These are phyloP conservation scores for Fundulus diaphanus DNA, from an alignment of 2,797 vertebrate genomes.

Conservation along the genomic window DNA sequence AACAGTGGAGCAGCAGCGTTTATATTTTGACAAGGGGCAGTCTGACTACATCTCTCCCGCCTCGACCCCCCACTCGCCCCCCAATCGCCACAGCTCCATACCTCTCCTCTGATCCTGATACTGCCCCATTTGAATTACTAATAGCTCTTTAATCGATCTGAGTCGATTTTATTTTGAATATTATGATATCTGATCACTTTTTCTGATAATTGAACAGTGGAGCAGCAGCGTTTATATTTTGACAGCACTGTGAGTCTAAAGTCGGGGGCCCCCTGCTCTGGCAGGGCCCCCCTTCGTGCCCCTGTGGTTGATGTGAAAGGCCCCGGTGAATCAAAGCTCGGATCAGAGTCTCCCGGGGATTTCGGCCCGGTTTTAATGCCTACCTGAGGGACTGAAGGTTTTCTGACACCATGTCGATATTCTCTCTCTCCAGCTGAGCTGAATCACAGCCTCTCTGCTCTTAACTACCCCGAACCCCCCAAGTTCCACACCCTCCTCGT, in stretches of 20 bases:
- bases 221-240: conserved; percentile 71
- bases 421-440: conserved; percentile 68
- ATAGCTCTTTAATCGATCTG: too few relatives aligned
- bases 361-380: conserved; percentile 60
- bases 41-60: too few relatives aligned
- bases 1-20: conserved; percentile 73
- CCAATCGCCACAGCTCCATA: too few relatives aligned
- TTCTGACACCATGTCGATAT: conserved; percentile 70
- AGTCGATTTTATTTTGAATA: too few relatives aligned
- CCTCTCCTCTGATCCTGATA: too few relatives aligned
- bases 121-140: too few relatives aligned
- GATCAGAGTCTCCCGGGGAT: conserved; percentile 39
- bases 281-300: conserved; percentile 14
- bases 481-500: conserved; percentile 13
- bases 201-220: too few relatives aligned
- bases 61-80: too few relatives aligned
- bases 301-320: conserved; percentile 67
- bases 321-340: conserved; percentile 66
- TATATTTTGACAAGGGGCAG: conserved; percentile 76
- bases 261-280: conserved; percentile 29
- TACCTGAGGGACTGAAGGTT: conserved; percentile 67
- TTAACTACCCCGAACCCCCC: conserved; percentile 57
- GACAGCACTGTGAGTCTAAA: conserved; percentile 62
- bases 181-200: too few relatives aligned
- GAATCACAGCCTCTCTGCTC: conserved; percentile 68